Evolutionary conservation across 2,113 vertebrate genomes (phyloP).

Genomic region (Orthonyx spaldingii): DNA sequence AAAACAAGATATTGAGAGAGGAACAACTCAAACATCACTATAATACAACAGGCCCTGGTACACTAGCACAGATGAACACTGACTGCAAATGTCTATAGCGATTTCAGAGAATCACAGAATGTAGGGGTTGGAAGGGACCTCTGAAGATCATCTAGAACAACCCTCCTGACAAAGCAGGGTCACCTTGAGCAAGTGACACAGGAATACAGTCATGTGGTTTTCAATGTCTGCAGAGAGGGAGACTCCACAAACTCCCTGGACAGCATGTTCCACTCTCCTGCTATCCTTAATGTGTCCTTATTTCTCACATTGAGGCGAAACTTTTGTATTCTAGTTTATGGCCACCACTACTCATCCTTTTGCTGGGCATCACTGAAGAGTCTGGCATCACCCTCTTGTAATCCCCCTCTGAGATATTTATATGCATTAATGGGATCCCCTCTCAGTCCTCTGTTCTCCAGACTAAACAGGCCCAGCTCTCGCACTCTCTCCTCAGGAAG

Average conservation of each 20-base stretch:
- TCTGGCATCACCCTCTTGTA: not conserved
- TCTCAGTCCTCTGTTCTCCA: not conserved
- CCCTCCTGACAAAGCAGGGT: not conserved
- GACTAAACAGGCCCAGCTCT: not conserved
- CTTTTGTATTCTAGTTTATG: not conserved
- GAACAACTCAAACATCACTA: fast-evolving
- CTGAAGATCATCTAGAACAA: not conserved
- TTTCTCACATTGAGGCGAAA: not conserved
- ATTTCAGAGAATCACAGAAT: not conserved
- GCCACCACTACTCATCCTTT: not conserved
- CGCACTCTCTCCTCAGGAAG: not conserved
- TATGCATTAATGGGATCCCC: not conserved
- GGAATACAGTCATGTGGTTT: not conserved
- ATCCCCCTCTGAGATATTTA: not conserved
- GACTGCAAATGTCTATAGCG: not conserved
- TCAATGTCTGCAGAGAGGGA: not conserved
- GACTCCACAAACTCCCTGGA: not conserved
- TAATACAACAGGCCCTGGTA: fast-evolving
- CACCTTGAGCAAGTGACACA: not conserved
- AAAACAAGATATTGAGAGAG: fast-evolving
- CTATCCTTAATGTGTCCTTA: not conserved
- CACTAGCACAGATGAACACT: fast-evolving
- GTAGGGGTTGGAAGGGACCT: not conserved
- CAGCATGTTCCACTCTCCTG: not conserved
- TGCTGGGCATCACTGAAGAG: not conserved